Evolutionary conservation across 2,888 invertebrate species (phyloP).

Genomic region (Sipha maydis): DNA sequence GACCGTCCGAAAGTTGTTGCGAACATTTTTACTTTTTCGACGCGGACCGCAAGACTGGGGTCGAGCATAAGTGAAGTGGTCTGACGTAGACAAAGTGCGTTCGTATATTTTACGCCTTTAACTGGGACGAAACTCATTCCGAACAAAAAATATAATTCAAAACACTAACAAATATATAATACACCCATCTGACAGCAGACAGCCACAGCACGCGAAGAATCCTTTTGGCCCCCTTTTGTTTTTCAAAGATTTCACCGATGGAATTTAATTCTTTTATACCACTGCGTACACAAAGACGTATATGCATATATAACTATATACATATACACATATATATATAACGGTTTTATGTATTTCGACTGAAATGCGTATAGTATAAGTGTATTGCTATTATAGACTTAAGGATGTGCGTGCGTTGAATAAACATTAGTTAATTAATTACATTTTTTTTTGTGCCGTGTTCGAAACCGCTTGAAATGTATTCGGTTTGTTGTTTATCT

Average conservation of each 20-base stretch:
- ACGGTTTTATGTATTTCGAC: no score
- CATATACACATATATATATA: no score
- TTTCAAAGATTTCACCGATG: background rate
- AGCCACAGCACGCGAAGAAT: background rate
- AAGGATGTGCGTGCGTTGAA: background rate
- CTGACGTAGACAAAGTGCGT: constrained; percentile 39
- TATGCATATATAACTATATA: no score
- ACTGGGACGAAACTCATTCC: constrained; percentile 33
- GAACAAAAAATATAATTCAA: constrained; percentile 40
- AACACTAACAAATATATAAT: constrained; percentile 14
- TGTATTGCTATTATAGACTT: background rate
- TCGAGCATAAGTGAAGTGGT: background rate
- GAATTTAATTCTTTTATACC: background rate
- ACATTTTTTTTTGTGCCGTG: background rate
- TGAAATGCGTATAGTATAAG: background rate
- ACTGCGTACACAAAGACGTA: background rate
- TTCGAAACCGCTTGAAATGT: background rate
- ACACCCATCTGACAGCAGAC: background rate
- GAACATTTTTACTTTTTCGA: background rate
- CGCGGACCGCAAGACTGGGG: background rate
- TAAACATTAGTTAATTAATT: background rate
- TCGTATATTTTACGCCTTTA: background rate
- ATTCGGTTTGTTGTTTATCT: background rate
- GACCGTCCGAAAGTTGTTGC: background rate
- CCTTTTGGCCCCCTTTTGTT: background rate